Base-by-base conservation (phyloP, 1,140 invertebrate species). In the Colletes gigas region DNA sequence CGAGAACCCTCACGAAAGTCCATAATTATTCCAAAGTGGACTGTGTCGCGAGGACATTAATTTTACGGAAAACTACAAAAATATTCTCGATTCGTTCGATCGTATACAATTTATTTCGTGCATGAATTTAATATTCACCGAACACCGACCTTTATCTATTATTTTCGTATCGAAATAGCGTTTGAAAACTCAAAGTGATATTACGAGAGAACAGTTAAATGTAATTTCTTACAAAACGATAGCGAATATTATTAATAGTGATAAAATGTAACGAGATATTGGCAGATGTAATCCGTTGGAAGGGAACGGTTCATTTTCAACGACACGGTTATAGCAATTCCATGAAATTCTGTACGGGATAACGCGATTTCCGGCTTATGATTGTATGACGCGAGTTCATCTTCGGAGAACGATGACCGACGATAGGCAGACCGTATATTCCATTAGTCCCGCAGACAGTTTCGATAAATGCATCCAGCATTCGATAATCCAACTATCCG, bases 321-420 rank as follows among this genome's bases (percentile, higher is more conserved):
- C 30, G 4, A 6, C 7, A 10, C 10, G 47, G 44, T 60, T 12
- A 14, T 14, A 39, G 60, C n/a, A 52, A 76, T 30, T 67, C 19
- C 67, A 21, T 12, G 55, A 78, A 67, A 71, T 78, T 71, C 57
- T 47, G 47, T n/a, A n/a, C n/a, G 7, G 69, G 59, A 59, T 88
- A 78, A 88, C 75, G 17, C 54, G 62, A 82, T 88, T 83, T 85
- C 63, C 81, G 55, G 63, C 67, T 83, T 71, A 73, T 66, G 66
- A 62, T 55, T 59, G 69, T 60, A 50, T 30, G 52, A 59, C 50
- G 44, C 7, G 65, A 62, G 66, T 80, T 72, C 71, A 83, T 78
- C 83, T 79, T 78, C 50, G 10, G 30, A 70, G 55, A 63, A 67
- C 21, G 79, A 78, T 69, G 74, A 63, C 19, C 17, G 44, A 55